These are phyloP conservation scores for Calliphora vicina DNA, from an alignment of 1,140 invertebrate genomes.

Conservation along the genomic window DNA sequence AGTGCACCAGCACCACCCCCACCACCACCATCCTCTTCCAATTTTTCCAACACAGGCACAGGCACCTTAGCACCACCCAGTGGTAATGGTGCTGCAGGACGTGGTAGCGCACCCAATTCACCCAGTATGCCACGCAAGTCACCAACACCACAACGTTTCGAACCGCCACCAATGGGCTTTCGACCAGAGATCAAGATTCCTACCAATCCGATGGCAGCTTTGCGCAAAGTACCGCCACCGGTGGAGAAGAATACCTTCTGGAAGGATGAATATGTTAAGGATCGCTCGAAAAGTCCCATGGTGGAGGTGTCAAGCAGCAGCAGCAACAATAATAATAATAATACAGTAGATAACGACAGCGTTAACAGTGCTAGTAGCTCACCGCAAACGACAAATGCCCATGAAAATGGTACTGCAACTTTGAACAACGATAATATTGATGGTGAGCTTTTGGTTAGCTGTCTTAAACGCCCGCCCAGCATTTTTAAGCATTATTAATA, in stretches of 20 bases:
- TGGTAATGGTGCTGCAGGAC: slow-evolving; percentile 42
- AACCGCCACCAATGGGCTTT: slow-evolving; percentile 62
- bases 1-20: slow-evolving; percentile 65
- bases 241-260: slow-evolving; percentile 62
- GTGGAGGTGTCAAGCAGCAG: slow-evolving; percentile 45
- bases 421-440: slow-evolving; percentile 52
- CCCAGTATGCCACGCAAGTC: slow-evolving; percentile 62
- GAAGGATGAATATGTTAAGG: slow-evolving; percentile 61
- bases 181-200: slow-evolving; percentile 75
- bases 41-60: slow-evolving; percentile 46
- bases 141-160: slow-evolving; percentile 61
- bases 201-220: slow-evolving; percentile 70
- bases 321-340: background rate
- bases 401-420: slow-evolving; percentile 28
- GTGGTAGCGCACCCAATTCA: slow-evolving; percentile 56
- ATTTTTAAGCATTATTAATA: background rate
- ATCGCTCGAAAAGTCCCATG: slow-evolving; percentile 57
- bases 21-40: slow-evolving; percentile 67
- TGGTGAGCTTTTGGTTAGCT: slow-evolving; percentile 57
- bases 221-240: slow-evolving; percentile 65
- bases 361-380: slow-evolving; percentile 23
- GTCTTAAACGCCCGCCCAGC: too few relatives aligned
- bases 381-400: background rate
- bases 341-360: slow-evolving; percentile 22
- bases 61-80: slow-evolving; percentile 58